Evolutionary conservation across 2,113 vertebrate genomes (phyloP), one percentile per base, ranked within the genome.

Genomic region (Corydoras maculifer): DNA sequence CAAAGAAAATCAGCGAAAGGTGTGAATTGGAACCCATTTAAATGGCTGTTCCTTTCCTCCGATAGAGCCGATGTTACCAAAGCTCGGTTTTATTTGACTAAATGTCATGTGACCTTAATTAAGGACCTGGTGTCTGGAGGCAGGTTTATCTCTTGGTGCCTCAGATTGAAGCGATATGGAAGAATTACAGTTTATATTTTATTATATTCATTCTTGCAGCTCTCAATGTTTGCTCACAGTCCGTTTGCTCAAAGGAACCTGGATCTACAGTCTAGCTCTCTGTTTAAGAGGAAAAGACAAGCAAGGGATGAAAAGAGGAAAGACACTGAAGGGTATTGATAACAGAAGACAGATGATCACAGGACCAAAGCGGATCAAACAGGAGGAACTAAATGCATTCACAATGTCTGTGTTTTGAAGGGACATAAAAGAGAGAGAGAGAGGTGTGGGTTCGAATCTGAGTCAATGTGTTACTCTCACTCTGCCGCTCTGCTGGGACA

Each of bases 361-460:
- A 67, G 35, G 54, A 53, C 55, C 50, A 43, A 32, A 57, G 53
- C 30, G 72, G 62, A 78, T 76, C 69, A 68, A 73, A 75, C 55
- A 66, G 65, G 61, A 68, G 76, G 74, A 78, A 78, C 72, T 65
- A 61, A 82, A 75, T 65, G 30, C 54, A 70, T 74, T 80, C 68
- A 75, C 30, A 15, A 51, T 59, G 57, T 2, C 1, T 4, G 8
- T 9, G 69, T 61, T 61, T 49, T 65, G 29, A 50, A 43, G 14
- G 66, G 68, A 65, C 66, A 72, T 75, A 14, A 76, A 76, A 78
- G 70, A n/a, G 48, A 31, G 29, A 18, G 59, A 67, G 53, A 8
- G 10, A 18, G n/a, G 73, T 29, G 58, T 67, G 53, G 11, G 62
- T 74, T 35, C 15, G 35, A 35, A 8, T 5, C 35, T 62, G 66